These are phyloP conservation scores for Agraylea sexmaculata DNA, from an alignment of 1,140 invertebrate species.

Conservation along the genomic window DNA sequence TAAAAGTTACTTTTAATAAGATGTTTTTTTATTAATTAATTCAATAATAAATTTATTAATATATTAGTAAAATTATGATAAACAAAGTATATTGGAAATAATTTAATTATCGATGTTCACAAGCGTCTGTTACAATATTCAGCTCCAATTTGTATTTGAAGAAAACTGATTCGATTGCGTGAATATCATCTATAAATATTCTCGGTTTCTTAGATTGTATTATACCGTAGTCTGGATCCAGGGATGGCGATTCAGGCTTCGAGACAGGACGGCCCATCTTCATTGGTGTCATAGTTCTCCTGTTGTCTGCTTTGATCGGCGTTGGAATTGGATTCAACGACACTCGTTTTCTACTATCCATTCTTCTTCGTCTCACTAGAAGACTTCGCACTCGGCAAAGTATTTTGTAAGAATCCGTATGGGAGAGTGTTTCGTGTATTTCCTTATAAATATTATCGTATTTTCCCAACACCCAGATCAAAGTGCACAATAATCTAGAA, in stretches of 20 bases:
- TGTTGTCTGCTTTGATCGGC: slow-evolving; percentile 21
- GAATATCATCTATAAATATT: slow-evolving; percentile 33
- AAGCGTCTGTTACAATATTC: too few relatives aligned
- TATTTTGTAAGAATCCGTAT: slow-evolving; percentile 33
- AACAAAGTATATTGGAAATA: not conserved
- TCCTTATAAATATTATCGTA: slow-evolving; percentile 40
- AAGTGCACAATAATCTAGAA: slow-evolving; percentile 47
- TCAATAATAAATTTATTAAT: not conserved
- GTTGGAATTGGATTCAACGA: slow-evolving; percentile 23
- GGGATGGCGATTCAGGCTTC: slow-evolving; percentile 23
- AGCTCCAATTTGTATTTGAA: slow-evolving; percentile 27
- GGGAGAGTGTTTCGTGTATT: slow-evolving; percentile 19
- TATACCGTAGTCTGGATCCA: slow-evolving; percentile 36
- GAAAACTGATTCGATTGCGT: slow-evolving; percentile 34
- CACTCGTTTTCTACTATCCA: slow-evolving; percentile 24
- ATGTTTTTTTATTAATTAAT: not conserved
- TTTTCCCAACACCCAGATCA: slow-evolving; percentile 51
- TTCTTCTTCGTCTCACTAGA: slow-evolving; percentile 30
- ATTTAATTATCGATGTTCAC: not conserved
- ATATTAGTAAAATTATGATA: not conserved
- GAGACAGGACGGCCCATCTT: slow-evolving; percentile 18
- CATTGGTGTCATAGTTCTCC: slow-evolving; percentile 24
- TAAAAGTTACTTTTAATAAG: not conserved
- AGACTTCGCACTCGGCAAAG: slow-evolving; percentile 29
- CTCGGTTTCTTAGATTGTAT: slow-evolving; percentile 27